Evolutionary conservation across 1,140 invertebrate species (phyloP).

Genomic region (Onthophagus taurus): DNA sequence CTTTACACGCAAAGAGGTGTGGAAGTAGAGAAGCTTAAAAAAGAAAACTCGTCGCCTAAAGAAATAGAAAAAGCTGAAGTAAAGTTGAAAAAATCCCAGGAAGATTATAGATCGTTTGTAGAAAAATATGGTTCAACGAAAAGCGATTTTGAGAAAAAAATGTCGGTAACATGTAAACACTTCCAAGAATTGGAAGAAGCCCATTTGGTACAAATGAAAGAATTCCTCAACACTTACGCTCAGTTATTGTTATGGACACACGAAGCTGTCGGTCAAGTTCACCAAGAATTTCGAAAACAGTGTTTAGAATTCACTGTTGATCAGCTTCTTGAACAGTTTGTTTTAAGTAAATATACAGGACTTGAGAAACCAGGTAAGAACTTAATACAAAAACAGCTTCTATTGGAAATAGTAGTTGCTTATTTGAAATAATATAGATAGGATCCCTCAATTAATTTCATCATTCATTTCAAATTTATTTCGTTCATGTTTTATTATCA

Average conservation of each 20-base stretch:
- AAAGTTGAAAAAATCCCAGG: conserved; percentile 87
- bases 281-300: conserved; percentile 81
- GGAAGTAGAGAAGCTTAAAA: conserved; percentile 80
- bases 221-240: conserved; percentile 83
- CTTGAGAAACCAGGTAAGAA: conserved; percentile 83
- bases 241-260: conserved; percentile 83
- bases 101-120: conserved; percentile 81
- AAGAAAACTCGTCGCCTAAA: conserved; percentile 82
- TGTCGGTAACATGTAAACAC: conserved; percentile 86
- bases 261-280: conserved; percentile 79
- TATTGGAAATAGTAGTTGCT: background rate
- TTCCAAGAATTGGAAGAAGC: conserved; percentile 91
- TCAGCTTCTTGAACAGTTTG: conserved; percentile 82
- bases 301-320: conserved; percentile 87
- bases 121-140: conserved; percentile 83
- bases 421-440: background rate
- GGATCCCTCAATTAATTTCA: no score
- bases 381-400: background rate
- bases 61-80: conserved; percentile 88
- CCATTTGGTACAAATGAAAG: conserved; percentile 90
- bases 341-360: conserved; percentile 82
- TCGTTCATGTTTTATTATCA: no score
- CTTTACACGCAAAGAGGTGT: conserved; percentile 70
- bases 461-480: no score
- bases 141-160: conserved; percentile 90